These are phyloP conservation scores for Drosophila macrospina DNA, from an alignment of 2,888 invertebrate species.

Conservation along the genomic window DNA sequence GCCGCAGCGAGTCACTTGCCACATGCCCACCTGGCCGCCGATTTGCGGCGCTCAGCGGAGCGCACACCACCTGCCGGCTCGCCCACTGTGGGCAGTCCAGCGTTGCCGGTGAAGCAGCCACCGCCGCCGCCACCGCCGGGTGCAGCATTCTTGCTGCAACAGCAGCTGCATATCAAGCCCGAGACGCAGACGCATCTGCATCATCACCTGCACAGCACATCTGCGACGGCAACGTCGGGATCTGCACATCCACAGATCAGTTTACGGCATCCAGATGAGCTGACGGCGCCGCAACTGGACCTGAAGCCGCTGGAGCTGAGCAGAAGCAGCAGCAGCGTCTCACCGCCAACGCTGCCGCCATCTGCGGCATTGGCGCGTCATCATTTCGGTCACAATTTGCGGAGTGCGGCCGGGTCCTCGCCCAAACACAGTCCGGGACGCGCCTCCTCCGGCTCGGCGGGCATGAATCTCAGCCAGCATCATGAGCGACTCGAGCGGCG, in stretches of 20 bases:
- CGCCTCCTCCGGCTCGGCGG: constrained; percentile 40
- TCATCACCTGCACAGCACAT: constrained; percentile 67
- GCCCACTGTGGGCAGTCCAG: constrained; percentile 68
- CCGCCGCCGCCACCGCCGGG: constrained; percentile 60
- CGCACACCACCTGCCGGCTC: constrained; percentile 76
- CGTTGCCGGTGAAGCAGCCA: constrained; percentile 64
- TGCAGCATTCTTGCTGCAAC: constrained; percentile 83
- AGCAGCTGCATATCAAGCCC: constrained; percentile 82
- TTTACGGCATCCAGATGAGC: constrained; percentile 76
- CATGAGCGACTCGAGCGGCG: constrained; percentile 68
- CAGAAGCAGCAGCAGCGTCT: constrained; percentile 49
- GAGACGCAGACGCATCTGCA: constrained; percentile 83
- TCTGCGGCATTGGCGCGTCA: constrained; percentile 57
- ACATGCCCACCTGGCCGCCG: constrained; percentile 66
- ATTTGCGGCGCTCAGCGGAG: constrained; percentile 73
- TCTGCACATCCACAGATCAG: constrained; percentile 69
- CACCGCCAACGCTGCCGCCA: constrained; percentile 60
- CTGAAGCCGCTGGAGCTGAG: constrained; percentile 72
- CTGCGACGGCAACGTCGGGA: constrained; percentile 40
- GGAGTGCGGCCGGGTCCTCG: constrained; percentile 50
- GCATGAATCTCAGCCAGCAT: constrained; percentile 78
- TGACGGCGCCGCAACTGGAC: constrained; percentile 78
- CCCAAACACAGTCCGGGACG: constrained; percentile 77
- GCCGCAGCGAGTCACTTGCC: constrained; percentile 61
- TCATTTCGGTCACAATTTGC: constrained; percentile 67